Base-by-base conservation (phyloP, 2,888 invertebrate species). In the Osmoderma eremita region DNA sequence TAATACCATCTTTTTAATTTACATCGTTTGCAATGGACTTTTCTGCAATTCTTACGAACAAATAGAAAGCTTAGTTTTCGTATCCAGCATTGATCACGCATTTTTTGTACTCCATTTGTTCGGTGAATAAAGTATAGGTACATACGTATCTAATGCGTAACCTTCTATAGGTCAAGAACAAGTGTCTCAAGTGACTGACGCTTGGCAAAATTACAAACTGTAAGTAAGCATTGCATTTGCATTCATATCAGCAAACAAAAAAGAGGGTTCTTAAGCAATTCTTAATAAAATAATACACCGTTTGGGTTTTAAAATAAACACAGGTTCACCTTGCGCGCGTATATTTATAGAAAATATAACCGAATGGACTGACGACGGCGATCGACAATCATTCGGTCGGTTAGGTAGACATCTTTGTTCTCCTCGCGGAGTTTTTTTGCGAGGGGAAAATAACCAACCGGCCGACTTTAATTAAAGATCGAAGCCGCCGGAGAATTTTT, bases 401-500 rank as follows among this genome's bases (percentile, higher is more conserved):
- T 20, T 20, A 48, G 5, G 58, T 30, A 15, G 24, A 30, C 24
- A 24, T 24, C 50, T 51, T 51, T 51, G 50, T 51, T 51, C 24
- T 51, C 24, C 4, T 42, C 13, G 42, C 42, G 42, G 6, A 51
- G 50, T n/a, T 51, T 30, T 51, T 51, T 20, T 10, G 8, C 10
- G 10, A 30, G 10, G 17, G 18, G 17, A 53, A 53, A 53, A 38
- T 53, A 30, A 30, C 30, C 10, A 30, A 38, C 53, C 53, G 53
- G 53, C 8, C 20, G 13, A 56, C 56, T 41, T 56, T 56, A 56
- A 56, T 56, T 56, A 56, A 56, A 20, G 56, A 56, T 56, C 41
- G 54, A 41, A 20, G 20, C n/a, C 54, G 13, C 18, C 54, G 20
- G 39, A 13, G 20, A 18, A 20, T 41, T 56, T 56, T 56, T 56